Percentiles rank a stretch among this genome's conserved stretches.
Conservation (phyloP, 2,113 vertebrate genomes). For the Gavialis gangeticus region DNA sequence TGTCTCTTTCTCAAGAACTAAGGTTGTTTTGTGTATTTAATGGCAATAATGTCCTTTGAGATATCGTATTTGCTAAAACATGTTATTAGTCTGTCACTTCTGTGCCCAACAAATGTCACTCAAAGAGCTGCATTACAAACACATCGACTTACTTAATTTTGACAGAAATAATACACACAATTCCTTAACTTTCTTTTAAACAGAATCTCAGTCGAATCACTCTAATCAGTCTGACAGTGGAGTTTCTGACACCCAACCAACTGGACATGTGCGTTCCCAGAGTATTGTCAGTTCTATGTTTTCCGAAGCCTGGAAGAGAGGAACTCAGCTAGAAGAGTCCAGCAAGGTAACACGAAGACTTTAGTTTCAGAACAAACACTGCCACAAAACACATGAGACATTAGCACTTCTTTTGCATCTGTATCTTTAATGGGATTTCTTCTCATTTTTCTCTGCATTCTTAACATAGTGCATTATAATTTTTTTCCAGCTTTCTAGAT, state of each 20-base stretch:
- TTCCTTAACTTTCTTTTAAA: slow-evolving; percentile 30
- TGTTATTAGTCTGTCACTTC: background rate
- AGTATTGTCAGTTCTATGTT: slow-evolving; percentile 98
- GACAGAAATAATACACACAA: background rate
- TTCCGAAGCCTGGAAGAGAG: slow-evolving; percentile 98
- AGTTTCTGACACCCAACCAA: slow-evolving; percentile 91
- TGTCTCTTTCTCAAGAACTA: background rate
- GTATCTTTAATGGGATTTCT: slow-evolving; percentile 33
- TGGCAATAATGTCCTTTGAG: background rate
- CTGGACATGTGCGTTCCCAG: slow-evolving; percentile 92
- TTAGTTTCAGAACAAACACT: slow-evolving; percentile 1
- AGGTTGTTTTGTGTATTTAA: background rate
- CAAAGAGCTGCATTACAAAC: background rate
- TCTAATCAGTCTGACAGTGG: slow-evolving; percentile 96
- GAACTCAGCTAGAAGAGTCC: slow-evolving; percentile 95
- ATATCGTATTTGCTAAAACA: background rate
- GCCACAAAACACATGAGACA: background rate
- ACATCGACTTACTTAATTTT: background rate
- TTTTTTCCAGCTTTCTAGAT: background rate
- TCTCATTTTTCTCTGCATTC: background rate
- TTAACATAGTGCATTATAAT: background rate
- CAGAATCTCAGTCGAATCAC: slow-evolving; percentile 96
- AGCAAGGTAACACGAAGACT: slow-evolving; percentile 85
- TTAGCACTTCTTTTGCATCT: background rate
- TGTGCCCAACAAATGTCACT: background rate